Evolutionary conservation across 2,797 vertebrate species (phyloP), one percentile per base, ranked within the genome.

Genomic region (Pelochelys cantorii): DNA sequence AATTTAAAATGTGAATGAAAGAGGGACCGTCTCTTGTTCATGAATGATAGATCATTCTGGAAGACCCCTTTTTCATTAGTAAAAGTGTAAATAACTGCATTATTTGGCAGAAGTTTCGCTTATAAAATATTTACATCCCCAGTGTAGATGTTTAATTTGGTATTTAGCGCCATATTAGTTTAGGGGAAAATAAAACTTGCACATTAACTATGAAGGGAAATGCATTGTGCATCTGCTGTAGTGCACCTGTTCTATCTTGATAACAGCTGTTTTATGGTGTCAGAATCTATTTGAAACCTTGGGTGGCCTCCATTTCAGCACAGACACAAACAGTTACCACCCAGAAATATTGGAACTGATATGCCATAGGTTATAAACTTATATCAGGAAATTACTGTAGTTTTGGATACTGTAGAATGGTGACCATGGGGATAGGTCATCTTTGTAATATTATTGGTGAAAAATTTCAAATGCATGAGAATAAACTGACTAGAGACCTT

Each of bases 51-150:
- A 29, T 90, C 80, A 68, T 83, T 20, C 81, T 90, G 81, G 79
- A 52, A 23, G 90, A 31, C 27, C 77, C 9, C 0, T 22, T 53
- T 37, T 59, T 86, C 79, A 92, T 11, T 2, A 7, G 0, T 0
- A 90, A 86, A 77, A 86, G 34, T 1, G 0, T 81, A 89, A 92
- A 92, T 75, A 94, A 77, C 23, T 0, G 17, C 53, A 27, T 2
- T 0, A 91, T 42, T 68, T 88, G 86, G 83, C 0, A 81, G 52
- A 54, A 93, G 34, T 52, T 82, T 78, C 75, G 34, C 62, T 90
- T 83, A 23, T 81, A 86, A 94, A 93, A 93, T 91, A 95, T 90
- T 95, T 95, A 82, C 90, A 91, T 71, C 75, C 86, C 80, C 83
- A 92, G 94, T 82, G 90, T 90, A 93, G 91, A 92, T 55, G 85